A percentile compares a stretch with the other conserved stretches of the same genome.
Conservation (phyloP, 1,140 invertebrate genomes). For the Venustaconcha ellipsiformis region DNA sequence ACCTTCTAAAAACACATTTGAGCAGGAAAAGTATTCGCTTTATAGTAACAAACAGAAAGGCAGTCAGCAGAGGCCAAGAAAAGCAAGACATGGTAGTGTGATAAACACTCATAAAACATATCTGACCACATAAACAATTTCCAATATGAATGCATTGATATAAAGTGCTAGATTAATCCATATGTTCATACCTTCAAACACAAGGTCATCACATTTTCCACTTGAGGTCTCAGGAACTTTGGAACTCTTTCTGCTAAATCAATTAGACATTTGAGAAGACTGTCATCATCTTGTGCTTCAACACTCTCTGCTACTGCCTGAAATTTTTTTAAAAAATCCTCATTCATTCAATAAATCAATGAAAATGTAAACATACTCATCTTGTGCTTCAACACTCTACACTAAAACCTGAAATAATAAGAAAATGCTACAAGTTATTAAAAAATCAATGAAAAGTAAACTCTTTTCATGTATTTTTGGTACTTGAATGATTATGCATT, state of each 20-base stretch:
- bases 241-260: conserved; percentile 94
- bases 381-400: conserved; percentile 79
- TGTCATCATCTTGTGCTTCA: conserved; percentile 84
- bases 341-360: too few relatives aligned
- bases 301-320: conserved; percentile 84
- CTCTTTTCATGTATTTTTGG: too few relatives aligned
- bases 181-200: conserved; percentile 82
- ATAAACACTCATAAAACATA: too few relatives aligned
- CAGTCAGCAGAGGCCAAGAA: too few relatives aligned
- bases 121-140: too few relatives aligned
- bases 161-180: not conserved
- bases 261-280: conserved; percentile 90
- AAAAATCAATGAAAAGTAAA: too few relatives aligned
- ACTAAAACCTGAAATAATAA: conserved; percentile 76
- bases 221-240: conserved; percentile 89
- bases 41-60: too few relatives aligned
- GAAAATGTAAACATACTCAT: conserved; percentile 68
- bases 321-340: conserved; percentile 44
- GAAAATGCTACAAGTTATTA: not conserved
- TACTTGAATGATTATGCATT: too few relatives aligned
- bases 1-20: too few relatives aligned
- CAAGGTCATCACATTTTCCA: conserved; percentile 89
- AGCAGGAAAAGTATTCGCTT: too few relatives aligned
- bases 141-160: too few relatives aligned
- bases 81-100: too few relatives aligned